Base-by-base conservation (phyloP, 2,797 vertebrate species). In the Poeciliopsis turneri region DNA sequence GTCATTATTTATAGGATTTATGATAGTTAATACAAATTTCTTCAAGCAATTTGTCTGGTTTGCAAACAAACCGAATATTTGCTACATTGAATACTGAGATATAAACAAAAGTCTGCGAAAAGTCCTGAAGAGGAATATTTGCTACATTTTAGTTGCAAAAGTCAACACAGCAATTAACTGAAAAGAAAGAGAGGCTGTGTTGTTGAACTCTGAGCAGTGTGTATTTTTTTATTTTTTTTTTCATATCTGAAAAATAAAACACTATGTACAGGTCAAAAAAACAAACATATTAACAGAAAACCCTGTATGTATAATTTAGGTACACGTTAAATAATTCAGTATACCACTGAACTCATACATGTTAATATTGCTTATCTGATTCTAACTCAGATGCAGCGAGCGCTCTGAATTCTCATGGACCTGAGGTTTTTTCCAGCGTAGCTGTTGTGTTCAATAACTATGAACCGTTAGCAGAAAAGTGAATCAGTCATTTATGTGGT, bases 401-500 rank as follows among this genome's bases (percentile, higher is more conserved):
- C 71, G 74, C 51, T 72, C 59, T 46, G 10, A 11, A 68, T 53
- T 78, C 59, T 70, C 39, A 25, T 68, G 73, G 78, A 86, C 81
- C 78, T 81, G 15, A 57, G 82, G 81, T 77, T 30, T 41, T 39
- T 69, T 81, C 55, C 55, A 87, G 76, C 74, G 43, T 1, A 5
- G 41, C 13, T 9, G 45, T 55, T 59, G 82, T 73, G 78, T 88
- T 69, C 59, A 78, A 75, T 68, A 83, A 76, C 75, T 73, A 73
- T 81, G 79, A 82, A 90, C 86, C 82, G 45, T 23, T 41, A 87
- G 85, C 77, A 75, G 79, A 84, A 88, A 86, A 87, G 82, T 90
- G 84, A 91, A 80, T 90, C 87, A 90, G 85, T 86, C 72, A 73
- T 90, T 92, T 90, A 80, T 87, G 84, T 87, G 85, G 86, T 93